phyloP scores from a whole-genome alignment of 2,888 invertebrate species.

The Capitulum mitella region DNA sequence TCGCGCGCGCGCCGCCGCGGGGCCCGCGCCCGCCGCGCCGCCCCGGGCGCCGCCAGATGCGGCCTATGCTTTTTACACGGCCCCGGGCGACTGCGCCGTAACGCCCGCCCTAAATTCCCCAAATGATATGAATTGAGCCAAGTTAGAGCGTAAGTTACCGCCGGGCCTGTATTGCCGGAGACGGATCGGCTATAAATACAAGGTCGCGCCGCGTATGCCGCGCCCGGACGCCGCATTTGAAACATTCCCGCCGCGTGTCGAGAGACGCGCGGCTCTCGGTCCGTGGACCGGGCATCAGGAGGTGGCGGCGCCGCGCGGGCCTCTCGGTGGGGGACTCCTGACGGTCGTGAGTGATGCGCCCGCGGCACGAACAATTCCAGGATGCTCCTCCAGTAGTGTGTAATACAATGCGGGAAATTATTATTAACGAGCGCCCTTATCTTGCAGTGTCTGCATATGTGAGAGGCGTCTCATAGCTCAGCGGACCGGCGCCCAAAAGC shows the following conservation, averaged over 20 bases:
- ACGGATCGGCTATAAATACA: not conserved
- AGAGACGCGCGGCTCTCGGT: no score
- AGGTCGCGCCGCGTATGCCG: not conserved
- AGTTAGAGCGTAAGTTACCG: not conserved
- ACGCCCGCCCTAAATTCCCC: not conserved
- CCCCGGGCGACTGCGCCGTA: not conserved
- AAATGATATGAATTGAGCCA: constrained; percentile 18
- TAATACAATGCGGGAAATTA: not conserved
- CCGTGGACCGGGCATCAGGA: no score
- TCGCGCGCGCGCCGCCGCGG: not conserved
- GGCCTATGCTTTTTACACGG: not conserved
- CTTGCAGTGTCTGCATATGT: not conserved
- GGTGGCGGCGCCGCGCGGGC: no score
- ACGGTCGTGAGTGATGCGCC: not conserved
- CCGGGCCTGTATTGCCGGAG: not conserved
- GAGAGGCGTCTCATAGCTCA: not conserved
- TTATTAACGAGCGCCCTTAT: not conserved
- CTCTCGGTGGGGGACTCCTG: no score
- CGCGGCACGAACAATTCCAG: not conserved
- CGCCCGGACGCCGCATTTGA: no score
- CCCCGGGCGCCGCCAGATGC: not conserved
- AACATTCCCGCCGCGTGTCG: no score
- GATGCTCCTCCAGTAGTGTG: not conserved
- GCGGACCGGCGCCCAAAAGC: not conserved
- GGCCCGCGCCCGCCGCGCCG: not conserved